phyloP scores from a whole-genome alignment of 2,888 invertebrate genomes.

The Toxonevra muliebris region DNA sequence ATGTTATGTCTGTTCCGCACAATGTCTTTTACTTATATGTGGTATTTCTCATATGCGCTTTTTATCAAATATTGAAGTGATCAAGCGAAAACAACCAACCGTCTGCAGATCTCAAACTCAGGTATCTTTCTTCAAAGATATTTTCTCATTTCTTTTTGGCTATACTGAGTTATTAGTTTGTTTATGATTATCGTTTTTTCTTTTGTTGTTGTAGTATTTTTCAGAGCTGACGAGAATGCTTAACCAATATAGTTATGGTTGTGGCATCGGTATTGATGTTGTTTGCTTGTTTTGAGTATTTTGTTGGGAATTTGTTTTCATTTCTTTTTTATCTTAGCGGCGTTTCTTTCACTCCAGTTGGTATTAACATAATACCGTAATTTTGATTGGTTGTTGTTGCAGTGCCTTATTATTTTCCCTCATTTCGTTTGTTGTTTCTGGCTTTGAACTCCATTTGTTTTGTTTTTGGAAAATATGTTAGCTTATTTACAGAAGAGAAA shows the following conservation, averaged over 20 bases:
- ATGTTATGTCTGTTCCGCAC: not conserved
- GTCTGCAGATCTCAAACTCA: too few species aligned
- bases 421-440: conserved; percentile 5
- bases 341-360: not conserved
- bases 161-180: not conserved
- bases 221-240: too few species aligned
- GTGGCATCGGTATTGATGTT: too few species aligned
- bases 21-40: not conserved
- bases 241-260: too few species aligned
- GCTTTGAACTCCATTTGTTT: not conserved
- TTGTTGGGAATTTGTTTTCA: too few species aligned
- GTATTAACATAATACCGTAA: not conserved
- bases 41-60: not conserved
- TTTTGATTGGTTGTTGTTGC: not conserved
- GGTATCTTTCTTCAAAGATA: not conserved
- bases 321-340: not conserved
- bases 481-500: conserved; percentile 44
- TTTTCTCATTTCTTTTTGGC: not conserved
- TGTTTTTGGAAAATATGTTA: conserved; percentile 30
- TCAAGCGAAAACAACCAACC: too few species aligned
- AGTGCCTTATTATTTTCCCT: not conserved
- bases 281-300: too few species aligned
- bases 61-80: not conserved
- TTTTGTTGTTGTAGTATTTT: not conserved
- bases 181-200: not conserved